Evolutionary conservation across 2,888 invertebrate species (phyloP).

Genomic region (Pasiphila rectangulata): DNA sequence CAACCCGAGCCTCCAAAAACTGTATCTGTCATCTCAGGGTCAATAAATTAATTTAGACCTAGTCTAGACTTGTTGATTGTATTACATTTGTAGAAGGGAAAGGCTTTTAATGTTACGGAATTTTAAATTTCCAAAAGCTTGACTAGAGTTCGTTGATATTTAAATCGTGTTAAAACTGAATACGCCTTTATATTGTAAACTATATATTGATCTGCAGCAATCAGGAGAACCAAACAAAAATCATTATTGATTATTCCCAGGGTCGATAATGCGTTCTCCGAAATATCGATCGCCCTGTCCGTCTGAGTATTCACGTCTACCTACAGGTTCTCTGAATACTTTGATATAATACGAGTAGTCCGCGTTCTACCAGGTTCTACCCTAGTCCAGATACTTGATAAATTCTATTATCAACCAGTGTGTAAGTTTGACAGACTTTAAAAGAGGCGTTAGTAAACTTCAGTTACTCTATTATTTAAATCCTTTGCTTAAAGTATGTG

Average conservation of each 20-base stretch:
- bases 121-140: conserved; percentile 1
- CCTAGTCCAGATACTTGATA: too few species aligned
- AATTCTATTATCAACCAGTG: too few species aligned
- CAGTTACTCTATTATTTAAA: neutral
- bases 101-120: conserved; percentile 7
- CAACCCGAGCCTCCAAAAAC: conserved; percentile 38
- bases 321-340: conserved; percentile 7
- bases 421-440: too few species aligned
- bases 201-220: conserved; percentile 18
- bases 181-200: neutral
- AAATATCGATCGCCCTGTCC: conserved; percentile 37
- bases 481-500: neutral
- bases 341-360: too few species aligned
- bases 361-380: too few species aligned
- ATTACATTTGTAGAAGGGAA: conserved; percentile 32
- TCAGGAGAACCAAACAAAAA: conserved; percentile 17
- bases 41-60: conserved; percentile 59
- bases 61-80: conserved; percentile 64
- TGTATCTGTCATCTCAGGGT: conserved; percentile 45
- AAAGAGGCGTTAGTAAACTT: too few species aligned
- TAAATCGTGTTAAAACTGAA: neutral
- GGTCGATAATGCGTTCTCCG: conserved; percentile 32
- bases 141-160: conserved; percentile 1
- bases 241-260: conserved; percentile 41
- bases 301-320: conserved; percentile 22